Evolutionary conservation across 1,140 invertebrate genomes (phyloP).

Genomic region (Zaprionus gabonicus): DNA sequence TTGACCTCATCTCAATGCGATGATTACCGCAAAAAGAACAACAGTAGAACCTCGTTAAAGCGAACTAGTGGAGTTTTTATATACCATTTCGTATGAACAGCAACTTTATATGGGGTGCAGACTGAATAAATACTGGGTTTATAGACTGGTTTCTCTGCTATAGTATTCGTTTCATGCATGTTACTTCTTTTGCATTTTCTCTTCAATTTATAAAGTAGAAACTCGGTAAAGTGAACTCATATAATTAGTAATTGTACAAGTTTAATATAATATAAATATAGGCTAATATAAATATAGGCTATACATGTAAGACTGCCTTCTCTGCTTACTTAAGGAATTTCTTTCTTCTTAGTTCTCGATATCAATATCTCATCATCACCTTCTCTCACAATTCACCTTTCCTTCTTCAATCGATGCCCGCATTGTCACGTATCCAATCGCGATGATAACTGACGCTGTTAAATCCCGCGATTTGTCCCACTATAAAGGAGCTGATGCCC

Average conservation of each 20-base stretch:
- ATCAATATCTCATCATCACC: neutral
- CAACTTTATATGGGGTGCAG: too few species aligned
- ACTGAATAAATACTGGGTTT: too few species aligned
- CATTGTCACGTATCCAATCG: conserved; percentile 31
- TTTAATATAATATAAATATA: too few species aligned
- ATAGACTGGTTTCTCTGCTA: too few species aligned
- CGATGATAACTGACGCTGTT: conserved; percentile 17
- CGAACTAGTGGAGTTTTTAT: neutral
- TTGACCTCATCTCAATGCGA: conserved; percentile 4
- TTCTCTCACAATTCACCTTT: neutral
- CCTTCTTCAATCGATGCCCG: conserved; percentile 11
- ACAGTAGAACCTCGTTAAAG: neutral
- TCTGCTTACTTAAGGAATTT: neutral
- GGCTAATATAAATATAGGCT: too few species aligned
- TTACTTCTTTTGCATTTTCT: too few species aligned
- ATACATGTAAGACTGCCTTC: neutral
- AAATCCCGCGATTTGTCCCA: neutral
- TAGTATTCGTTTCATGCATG: too few species aligned
- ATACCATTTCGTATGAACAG: neutral
- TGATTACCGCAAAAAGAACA: neutral
- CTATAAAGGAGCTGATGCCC: conserved; percentile 25
- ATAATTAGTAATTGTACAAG: too few species aligned
- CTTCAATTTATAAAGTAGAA: neutral
- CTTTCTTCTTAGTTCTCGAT: too few species aligned
- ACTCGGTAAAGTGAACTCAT: neutral